Evolutionary conservation across 2,797 vertebrate genomes (phyloP), one percentile per base, ranked within the genome.

Genomic region (Holocentrus rufus): DNA sequence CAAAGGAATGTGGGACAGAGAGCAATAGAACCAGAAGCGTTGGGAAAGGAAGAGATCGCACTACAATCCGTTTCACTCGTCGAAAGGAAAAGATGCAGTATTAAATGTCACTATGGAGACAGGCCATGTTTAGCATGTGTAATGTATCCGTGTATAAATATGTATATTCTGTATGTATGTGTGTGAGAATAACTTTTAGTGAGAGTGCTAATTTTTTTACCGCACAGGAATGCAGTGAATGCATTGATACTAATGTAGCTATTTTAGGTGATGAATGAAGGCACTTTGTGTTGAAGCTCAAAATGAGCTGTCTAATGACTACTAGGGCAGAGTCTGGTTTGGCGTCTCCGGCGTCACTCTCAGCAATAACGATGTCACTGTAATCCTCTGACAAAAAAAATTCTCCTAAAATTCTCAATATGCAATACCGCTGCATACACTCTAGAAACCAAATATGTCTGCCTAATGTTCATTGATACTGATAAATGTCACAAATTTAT

Each of bases 271-370:
- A 72, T 83, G 72, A 83, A 87, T 79, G 72, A 86, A 85, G 86
- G 88, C 86, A 91, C 87, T 92, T 92, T 91, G 81, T 86, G 79
- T 88, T 76, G 10, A 55, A 56, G 79, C 80, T 88, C 73, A 61
- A 58, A 75, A 59, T 56, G 81, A 82, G 78, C 74, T 18, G 34
- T 71, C 62, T 69, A 77, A 72, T 74, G 27, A 47, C 65, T 63
- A 68, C 22, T 68, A 76, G 77, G 68, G 68, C 71, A 64, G 68
- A 42, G 49, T 53, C 53, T 46, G 64, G 67, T 75, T 73, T 72
- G 68, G 83, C 7, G 13, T 65, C 18, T 55, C 23, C 47, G 53
- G 27, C 5, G 13, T 74, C 73, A 65, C 59, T 80, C 53, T 74
- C 31, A 25, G 65, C 52, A 47, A 60, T 74, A 72, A 81, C 31